phyloP scores from a whole-genome alignment of 2,888 invertebrate species.

The Diarsia brunnea region DNA sequence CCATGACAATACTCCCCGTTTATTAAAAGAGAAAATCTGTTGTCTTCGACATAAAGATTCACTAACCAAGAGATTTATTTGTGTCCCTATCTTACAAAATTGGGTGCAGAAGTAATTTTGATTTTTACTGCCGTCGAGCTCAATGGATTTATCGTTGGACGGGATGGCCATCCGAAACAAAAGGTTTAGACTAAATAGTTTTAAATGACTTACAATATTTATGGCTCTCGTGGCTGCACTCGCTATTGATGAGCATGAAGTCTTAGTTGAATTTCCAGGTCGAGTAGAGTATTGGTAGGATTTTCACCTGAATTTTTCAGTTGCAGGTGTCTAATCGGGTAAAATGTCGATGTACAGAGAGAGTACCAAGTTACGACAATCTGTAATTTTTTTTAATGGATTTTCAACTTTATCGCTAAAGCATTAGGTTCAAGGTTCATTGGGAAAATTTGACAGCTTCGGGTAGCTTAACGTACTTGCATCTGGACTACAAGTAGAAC shows the following conservation, averaged over 20 bases:
- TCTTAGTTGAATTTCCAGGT: neutral
- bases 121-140: conserved; percentile 42
- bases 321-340: neutral
- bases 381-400: no score
- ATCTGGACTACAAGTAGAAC: neutral
- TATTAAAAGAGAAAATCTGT: conserved; percentile 2
- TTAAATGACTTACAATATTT: conserved; percentile 30
- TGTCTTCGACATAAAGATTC: conserved; percentile 25
- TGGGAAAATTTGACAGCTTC: no score
- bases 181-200: conserved; percentile 15
- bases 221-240: neutral
- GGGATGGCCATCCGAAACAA: conserved; percentile 18
- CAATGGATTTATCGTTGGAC: conserved; percentile 35
- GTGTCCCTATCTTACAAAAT: conserved; percentile 16
- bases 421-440: no score
- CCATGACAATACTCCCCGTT: neutral
- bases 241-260: neutral
- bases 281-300: neutral
- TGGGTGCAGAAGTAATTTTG: conserved; percentile 38
- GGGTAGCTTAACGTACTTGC: no score
- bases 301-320: neutral
- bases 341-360: no score
- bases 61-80: conserved; percentile 38
- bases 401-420: no score
- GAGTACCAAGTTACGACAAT: no score